Evolutionary conservation across 37 sponge, comb jelly and placozoan species (phyloP).

Genomic region (Diacarnus erythraeanus): DNA sequence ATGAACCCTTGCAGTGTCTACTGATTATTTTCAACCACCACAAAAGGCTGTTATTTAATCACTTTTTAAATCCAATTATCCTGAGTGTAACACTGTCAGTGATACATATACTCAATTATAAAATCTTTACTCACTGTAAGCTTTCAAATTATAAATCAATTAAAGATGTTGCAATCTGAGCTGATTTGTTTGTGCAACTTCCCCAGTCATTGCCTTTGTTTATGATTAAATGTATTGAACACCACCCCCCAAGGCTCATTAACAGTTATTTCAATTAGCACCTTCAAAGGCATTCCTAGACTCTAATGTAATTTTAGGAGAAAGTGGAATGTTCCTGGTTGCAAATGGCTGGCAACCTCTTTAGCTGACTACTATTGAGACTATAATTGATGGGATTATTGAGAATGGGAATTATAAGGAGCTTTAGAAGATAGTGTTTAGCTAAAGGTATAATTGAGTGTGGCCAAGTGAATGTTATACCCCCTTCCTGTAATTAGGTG

Average conservation of each 20-base stretch:
- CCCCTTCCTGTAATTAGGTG: no score
- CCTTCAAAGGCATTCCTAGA: slow-evolving; percentile 39
- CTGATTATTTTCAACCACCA: neutral
- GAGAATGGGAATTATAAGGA: no score
- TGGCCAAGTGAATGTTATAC: no score
- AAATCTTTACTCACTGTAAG: neutral
- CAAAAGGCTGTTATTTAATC: neutral
- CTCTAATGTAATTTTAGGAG: no score
- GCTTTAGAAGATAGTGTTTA: no score
- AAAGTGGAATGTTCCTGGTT: no score
- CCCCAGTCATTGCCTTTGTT: neutral
- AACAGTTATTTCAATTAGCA: slow-evolving; percentile 9
- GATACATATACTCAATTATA: neutral
- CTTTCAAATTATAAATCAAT: neutral
- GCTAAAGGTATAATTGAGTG: no score
- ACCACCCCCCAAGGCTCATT: slow-evolving; percentile 7
- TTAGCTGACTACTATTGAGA: no score
- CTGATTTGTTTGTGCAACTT: neutral
- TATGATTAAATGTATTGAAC: neutral
- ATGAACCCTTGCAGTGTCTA: neutral
- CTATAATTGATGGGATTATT: no score
- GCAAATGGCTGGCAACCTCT: no score
- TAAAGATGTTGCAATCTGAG: neutral
- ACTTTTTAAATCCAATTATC: neutral
- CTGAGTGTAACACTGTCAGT: neutral